Evolutionary conservation across 2,797 vertebrate species (phyloP).

Genomic region (Stomatorhinus walkeri): DNA sequence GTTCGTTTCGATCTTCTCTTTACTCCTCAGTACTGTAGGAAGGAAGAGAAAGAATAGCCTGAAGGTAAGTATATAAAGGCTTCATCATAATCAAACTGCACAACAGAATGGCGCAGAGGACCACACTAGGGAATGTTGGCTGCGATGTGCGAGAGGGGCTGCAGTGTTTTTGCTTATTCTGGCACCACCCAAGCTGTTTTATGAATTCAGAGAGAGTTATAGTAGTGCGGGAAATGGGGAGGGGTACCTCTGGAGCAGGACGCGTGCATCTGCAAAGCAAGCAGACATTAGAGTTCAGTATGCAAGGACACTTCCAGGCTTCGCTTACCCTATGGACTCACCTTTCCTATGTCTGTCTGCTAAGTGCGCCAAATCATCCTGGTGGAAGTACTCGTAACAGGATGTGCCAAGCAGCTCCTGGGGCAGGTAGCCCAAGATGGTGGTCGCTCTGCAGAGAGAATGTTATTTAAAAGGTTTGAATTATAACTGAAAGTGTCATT

Average conservation of each 20-base stretch:
- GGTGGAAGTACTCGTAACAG: constrained; percentile 95
- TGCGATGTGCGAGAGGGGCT: background rate
- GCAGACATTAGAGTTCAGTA: background rate
- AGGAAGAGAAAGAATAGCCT: constrained; percentile 26
- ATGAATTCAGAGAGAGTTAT: background rate
- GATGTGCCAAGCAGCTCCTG: constrained; percentile 91
- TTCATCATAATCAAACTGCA: background rate
- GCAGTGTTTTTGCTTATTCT: background rate
- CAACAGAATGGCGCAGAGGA: background rate
- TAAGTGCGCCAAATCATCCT: constrained; percentile 81
- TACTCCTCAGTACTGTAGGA: constrained; percentile 78
- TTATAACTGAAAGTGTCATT: background rate
- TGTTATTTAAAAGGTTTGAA: background rate
- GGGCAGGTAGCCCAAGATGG: constrained; percentile 86
- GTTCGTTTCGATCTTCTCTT: constrained; percentile 88
- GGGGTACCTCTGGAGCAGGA: background rate
- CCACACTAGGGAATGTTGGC: background rate
- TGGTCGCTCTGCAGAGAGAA: constrained; percentile 71
- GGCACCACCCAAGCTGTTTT: background rate
- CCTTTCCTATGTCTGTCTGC: constrained; percentile 86
- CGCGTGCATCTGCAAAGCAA: background rate
- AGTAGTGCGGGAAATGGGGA: background rate
- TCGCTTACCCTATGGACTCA: constrained; percentile 32
- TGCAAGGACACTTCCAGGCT: background rate
- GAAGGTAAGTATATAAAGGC: background rate